Evolutionary conservation across 2,113 vertebrate species (phyloP).

Genomic region (Lamprologus callipterus): DNA sequence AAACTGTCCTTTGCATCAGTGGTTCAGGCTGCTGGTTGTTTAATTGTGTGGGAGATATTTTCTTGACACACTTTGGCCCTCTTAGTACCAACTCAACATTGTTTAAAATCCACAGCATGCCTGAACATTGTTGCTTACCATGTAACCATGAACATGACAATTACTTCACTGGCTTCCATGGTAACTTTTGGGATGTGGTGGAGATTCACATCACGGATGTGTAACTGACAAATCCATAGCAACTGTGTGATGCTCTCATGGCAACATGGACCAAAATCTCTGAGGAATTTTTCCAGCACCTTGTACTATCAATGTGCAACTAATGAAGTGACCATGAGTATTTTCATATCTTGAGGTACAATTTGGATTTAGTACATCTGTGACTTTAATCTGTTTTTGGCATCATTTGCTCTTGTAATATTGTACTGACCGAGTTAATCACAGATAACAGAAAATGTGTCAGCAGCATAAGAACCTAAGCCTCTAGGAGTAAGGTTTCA

Average conservation of each 20-base stretch:
- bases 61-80: not conserved
- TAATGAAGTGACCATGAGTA: not conserved
- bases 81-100: not conserved
- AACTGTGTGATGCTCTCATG: not conserved
- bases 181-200: not conserved
- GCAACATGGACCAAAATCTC: not conserved
- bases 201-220: not conserved
- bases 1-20: not conserved
- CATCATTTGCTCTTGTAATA: not conserved
- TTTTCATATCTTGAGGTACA: not conserved
- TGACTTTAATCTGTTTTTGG: not conserved
- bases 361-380: not conserved
- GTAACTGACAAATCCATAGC: not conserved
- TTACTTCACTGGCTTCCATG: not conserved
- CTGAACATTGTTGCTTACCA: not conserved
- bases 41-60: not conserved
- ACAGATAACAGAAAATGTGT: not conserved
- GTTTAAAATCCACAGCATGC: not conserved
- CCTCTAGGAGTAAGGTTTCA: not conserved
- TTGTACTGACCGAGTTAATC: not conserved
- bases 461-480: not conserved
- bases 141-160: not conserved
- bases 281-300: not conserved
- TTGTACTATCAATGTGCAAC: not conserved
- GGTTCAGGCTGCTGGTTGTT: not conserved